A percentile compares a stretch with the other conserved stretches of the same genome.
phyloP scores from a whole-genome alignment of 2,888 invertebrate species.

The Lasius platythorax region DNA sequence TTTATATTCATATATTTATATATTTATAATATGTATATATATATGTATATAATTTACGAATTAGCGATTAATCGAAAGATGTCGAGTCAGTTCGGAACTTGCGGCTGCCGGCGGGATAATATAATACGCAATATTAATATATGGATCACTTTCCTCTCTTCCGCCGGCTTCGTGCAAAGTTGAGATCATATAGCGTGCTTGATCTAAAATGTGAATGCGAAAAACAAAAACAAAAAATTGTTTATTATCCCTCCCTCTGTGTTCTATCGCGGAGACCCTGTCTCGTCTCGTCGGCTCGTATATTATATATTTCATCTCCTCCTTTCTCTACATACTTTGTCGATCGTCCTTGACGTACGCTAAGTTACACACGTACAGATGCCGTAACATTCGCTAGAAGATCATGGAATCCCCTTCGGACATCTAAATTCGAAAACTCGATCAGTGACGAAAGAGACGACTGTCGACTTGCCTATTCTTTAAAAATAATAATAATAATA shows the following conservation, averaged over 20 bases:
- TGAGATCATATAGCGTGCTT: constrained; percentile 82
- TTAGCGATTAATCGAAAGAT: constrained; percentile 75
- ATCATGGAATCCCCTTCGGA: neutral
- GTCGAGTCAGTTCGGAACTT: constrained; percentile 77
- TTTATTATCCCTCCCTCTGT: neutral
- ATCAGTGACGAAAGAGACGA: neutral
- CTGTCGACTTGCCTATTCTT: neutral
- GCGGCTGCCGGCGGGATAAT: constrained; percentile 73
- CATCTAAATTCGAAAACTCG: neutral
- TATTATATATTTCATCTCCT: neutral
- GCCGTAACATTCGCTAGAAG: constrained; percentile 25
- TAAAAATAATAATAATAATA: neutral
- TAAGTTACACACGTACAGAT: neutral
- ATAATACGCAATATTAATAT: constrained; percentile 2
- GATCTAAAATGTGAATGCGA: constrained; percentile 13
- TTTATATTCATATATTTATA: constrained; percentile 64
- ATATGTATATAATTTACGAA: constrained; percentile 36
- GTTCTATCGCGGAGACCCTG: neutral
- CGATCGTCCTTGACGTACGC: neutral
- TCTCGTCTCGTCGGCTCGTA: neutral
- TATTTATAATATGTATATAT: neutral
- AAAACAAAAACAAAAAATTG: neutral
- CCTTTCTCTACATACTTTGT: neutral
- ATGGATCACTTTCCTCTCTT: constrained; percentile 56
- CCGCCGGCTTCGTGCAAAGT: constrained; percentile 78